Evolutionary conservation across 2,797 vertebrate genomes (phyloP).

Genomic region (Spinibarbus caldwelli): DNA sequence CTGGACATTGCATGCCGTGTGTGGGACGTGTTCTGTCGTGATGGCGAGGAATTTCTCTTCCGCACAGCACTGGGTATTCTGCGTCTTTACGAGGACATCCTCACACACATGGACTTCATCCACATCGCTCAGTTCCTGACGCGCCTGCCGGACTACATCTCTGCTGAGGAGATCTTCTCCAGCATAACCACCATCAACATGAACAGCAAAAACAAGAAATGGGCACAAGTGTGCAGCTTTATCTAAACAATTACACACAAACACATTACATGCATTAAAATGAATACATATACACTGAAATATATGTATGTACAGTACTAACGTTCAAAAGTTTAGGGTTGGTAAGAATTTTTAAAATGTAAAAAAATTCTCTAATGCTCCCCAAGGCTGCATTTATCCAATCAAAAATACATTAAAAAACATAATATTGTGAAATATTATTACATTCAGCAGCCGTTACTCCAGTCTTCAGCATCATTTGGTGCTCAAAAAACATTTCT

Average conservation of each 20-base stretch:
- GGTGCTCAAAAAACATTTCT: too few species aligned
- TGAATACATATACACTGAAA: too few species aligned
- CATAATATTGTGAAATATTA: too few species aligned
- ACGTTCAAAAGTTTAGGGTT: too few species aligned
- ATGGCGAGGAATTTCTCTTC: constrained; percentile 97
- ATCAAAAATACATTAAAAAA: too few species aligned
- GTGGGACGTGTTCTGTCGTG: constrained; percentile 98
- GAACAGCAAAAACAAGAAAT: constrained; percentile 95
- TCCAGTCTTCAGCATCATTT: too few species aligned
- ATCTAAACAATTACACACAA: neutral
- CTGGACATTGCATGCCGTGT: constrained; percentile 97
- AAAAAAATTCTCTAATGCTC: too few species aligned
- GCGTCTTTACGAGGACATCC: constrained; percentile 93
- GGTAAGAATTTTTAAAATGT: too few species aligned
- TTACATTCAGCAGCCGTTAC: too few species aligned
- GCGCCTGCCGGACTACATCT: constrained; percentile 92
- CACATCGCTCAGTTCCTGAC: constrained; percentile 99
- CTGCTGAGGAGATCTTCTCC: constrained; percentile 91
- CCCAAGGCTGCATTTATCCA: too few species aligned
- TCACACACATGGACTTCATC: constrained; percentile 98
- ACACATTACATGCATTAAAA: neutral
- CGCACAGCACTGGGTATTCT: constrained; percentile 94
- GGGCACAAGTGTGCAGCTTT: constrained; percentile 84
- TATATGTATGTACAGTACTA: too few species aligned
- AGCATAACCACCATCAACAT: constrained; percentile 94